Base-by-base conservation (phyloP, 2,888 invertebrate genomes). In the Podabrus alpinus region DNA sequence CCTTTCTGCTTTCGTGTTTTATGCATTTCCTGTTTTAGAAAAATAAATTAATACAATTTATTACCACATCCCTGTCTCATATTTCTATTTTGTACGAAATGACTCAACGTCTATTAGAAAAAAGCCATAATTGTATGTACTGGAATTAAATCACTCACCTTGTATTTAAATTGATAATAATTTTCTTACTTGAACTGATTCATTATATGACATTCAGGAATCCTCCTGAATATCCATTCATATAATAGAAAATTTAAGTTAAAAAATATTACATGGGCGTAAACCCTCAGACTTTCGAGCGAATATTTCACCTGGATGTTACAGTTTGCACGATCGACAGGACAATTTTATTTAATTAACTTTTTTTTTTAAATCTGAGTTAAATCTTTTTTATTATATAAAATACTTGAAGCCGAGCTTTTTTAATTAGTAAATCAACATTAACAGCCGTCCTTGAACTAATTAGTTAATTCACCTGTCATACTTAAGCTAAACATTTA, bases 131-230 rank as follows among this genome's bases (percentile, higher is more conserved):
- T 64, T 17, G 19, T n/a, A 19, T 64, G 62, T 64, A 64, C 62
- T 15, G 11, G 17, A 64, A 15, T 64, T 64, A 64, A 45, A 64
- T 64, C n/a, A n/a, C 21, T 64, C 62, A 64, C 62, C 62, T 64
- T 64, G 62, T 64, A 64, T 64, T 64, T 19, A 64, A 64, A 64
- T 64, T 64, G 17, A 64, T 64, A 64, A 64, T 64, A 64, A 64
- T 64, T 64, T 64, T 15, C 21, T 64, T 64, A 64, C 62, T 64
- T 19, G 62, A 64, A 64, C 62, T 64, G 17, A 64, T 64, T 64
- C 62, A 64, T 64, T 9, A 64, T 4, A n/a, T 21, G 62, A 19
- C 62, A 64, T 64, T 64, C 62, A 64, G 9, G 62, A 64, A 45
- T 45, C 45, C n/a, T 45, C 45, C 45, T 45, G 45, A 45, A 45